A percentile compares a stretch with the other conserved stretches of the same genome.
Conservation (phyloP, 2,113 vertebrate species). For the Paraplagusia blochii region DNA sequence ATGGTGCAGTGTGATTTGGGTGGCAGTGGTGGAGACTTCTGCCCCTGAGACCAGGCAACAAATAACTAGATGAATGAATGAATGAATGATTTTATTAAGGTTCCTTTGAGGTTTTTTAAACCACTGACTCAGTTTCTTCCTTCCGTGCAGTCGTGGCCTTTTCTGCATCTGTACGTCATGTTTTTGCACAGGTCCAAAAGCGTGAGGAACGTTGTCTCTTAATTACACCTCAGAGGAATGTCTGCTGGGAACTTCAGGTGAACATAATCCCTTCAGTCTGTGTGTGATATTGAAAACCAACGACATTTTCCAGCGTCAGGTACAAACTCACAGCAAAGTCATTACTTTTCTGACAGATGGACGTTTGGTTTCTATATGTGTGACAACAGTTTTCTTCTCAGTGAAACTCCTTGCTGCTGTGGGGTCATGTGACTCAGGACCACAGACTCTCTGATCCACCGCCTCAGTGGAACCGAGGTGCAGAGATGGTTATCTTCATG, state of each 20-base stretch:
- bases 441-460: slow-evolving; percentile 27
- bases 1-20: no score
- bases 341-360: not conserved
- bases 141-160: not conserved
- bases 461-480: not conserved
- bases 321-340: slow-evolving; percentile 12
- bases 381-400: not conserved
- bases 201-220: slow-evolving; percentile 4
- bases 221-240: slow-evolving; percentile 10
- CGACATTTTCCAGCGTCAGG: slow-evolving; percentile 18
- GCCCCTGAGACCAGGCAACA: no score
- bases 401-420: slow-evolving; percentile 4
- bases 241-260: slow-evolving; percentile 28
- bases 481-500: slow-evolving; percentile 1
- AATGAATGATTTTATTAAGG: no score
- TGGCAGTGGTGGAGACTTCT: no score
- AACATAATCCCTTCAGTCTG: slow-evolving; percentile 40
- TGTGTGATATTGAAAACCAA: slow-evolving; percentile 33
- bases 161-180: not conserved
- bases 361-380: slow-evolving; percentile 2
- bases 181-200: not conserved
- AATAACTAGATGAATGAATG: no score
- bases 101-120: no score
- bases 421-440: slow-evolving; percentile 15
- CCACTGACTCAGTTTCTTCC: no score